Conservation (phyloP, 2,888 invertebrate species). For the Didymodactylos carnosus region DNA sequence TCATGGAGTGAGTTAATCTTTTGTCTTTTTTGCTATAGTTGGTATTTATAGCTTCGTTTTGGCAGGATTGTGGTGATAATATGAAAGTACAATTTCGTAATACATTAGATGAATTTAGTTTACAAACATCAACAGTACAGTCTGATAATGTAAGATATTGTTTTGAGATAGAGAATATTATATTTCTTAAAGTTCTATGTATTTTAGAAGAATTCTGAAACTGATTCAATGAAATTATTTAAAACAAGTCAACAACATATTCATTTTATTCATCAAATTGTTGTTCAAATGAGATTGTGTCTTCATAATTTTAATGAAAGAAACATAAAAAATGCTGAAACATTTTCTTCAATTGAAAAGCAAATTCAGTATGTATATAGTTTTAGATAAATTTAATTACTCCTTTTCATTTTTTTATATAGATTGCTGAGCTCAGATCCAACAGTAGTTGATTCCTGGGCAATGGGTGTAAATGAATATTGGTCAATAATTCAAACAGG, state of each 20-base stretch:
- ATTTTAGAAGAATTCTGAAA: background rate
- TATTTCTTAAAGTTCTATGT: no score
- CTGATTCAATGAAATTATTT: background rate
- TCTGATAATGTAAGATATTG: no score
- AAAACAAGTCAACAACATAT: background rate
- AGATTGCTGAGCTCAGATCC: slow-evolving; percentile 25
- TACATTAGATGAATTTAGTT: background rate
- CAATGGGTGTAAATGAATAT: slow-evolving; percentile 25
- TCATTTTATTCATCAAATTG: background rate
- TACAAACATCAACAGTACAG: background rate
- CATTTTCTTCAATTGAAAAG: background rate
- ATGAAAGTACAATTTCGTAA: background rate
- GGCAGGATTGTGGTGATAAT: background rate
- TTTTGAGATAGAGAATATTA: no score
- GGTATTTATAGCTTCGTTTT: background rate
- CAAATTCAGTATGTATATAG: slow-evolving; percentile 28
- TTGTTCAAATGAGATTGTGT: background rate
- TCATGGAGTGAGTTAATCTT: no score
- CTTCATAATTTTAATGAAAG: background rate
- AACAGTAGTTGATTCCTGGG: slow-evolving; percentile 26
- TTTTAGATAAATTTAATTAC: slow-evolving; percentile 27
- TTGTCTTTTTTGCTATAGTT: background rate
- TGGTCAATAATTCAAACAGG: slow-evolving; percentile 28
- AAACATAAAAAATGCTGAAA: background rate
- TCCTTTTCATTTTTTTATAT: slow-evolving; percentile 5